A percentile compares a stretch with the other conserved stretches of the same genome.
These are phyloP conservation scores for Argyrosomus regius DNA, from an alignment of 2,797 vertebrate genomes.

Conservation along the genomic window DNA sequence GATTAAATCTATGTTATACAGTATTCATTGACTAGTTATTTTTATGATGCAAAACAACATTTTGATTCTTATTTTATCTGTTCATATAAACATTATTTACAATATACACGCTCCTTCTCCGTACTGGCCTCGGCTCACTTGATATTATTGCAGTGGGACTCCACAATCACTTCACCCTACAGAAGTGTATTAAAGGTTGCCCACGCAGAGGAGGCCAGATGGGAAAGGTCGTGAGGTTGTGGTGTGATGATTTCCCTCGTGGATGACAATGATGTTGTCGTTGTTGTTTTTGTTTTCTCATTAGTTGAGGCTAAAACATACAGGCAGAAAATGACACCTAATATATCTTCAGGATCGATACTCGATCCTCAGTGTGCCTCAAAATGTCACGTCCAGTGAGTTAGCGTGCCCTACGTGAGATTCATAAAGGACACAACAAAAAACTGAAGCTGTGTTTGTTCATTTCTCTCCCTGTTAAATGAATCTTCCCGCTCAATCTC, in stretches of 20 bases:
- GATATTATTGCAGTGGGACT: background rate
- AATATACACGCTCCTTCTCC: background rate
- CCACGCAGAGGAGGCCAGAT: background rate
- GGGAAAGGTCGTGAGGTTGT: background rate
- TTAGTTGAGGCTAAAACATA: background rate
- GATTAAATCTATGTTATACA: background rate
- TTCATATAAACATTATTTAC: background rate
- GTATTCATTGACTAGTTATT: background rate
- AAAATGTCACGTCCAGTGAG: background rate
- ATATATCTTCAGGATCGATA: background rate
- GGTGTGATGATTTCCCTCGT: slow-evolving; percentile 31
- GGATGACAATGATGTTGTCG: background rate
- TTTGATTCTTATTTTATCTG: background rate
- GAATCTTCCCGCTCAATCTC: background rate
- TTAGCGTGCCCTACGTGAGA: background rate
- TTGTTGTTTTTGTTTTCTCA: slow-evolving; percentile 5
- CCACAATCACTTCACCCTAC: background rate
- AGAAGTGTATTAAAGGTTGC: slow-evolving; percentile 6
- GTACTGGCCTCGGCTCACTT: background rate
- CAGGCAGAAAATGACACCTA: background rate
- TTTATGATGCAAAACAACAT: background rate
- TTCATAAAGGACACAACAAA: background rate
- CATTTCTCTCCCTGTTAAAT: background rate
- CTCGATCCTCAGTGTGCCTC: background rate
- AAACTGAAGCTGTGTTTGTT: background rate